Conservation (phyloP, 2,888 invertebrate genomes). For the Unio pictorum region DNA sequence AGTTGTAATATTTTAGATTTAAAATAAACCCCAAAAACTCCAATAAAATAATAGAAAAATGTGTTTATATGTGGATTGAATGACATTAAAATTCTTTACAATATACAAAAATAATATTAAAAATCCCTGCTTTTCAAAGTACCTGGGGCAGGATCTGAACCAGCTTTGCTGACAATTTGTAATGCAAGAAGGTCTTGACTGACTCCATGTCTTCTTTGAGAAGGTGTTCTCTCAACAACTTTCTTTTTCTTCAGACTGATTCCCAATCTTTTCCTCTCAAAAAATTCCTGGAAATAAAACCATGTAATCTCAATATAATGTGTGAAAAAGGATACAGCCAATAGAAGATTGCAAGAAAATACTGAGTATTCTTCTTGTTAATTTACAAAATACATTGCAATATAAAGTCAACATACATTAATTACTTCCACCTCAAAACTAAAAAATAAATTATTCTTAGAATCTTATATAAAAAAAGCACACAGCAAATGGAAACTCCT, state of each 20-base stretch:
- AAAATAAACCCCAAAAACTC: not conserved
- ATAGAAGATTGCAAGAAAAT: no score
- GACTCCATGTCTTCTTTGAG: conserved; percentile 22
- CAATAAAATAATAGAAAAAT: not conserved
- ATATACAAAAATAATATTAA: no score
- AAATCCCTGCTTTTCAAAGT: not conserved
- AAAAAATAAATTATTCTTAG: no score
- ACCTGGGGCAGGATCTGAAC: conserved; percentile 20
- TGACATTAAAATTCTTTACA: not conserved
- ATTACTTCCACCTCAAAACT: no score
- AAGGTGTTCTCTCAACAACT: conserved; percentile 3
- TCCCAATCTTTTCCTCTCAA: conserved; percentile 48
- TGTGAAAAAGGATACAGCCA: no score
- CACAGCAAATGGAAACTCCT: no score
- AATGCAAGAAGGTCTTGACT: conserved; percentile 56
- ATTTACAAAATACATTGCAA: no score
- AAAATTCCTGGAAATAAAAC: conserved; percentile 46
- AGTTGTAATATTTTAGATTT: no score
- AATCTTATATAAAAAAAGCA: no score
- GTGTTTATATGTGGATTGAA: not conserved
- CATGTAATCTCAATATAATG: no score
- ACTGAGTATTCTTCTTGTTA: no score
- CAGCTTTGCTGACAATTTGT: conserved; percentile 42
- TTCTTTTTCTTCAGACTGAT: conserved; percentile 1
- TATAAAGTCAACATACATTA: no score